Conservation (phyloP, 1,140 invertebrate species). For the Ceratina calcarata region DNA sequence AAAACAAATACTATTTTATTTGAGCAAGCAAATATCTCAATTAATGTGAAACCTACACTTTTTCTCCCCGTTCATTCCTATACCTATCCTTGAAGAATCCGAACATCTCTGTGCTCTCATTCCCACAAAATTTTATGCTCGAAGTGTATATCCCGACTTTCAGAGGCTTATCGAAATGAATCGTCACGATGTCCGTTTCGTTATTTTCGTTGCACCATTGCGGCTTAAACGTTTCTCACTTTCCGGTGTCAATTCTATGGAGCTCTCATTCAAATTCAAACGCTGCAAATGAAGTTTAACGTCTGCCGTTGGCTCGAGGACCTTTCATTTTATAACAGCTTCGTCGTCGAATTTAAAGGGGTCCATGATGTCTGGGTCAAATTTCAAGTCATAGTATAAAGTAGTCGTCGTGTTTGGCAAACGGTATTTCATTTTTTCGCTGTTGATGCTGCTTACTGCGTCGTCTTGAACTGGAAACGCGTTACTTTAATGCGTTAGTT, state of each 20-base stretch:
- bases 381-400: conserved; percentile 50
- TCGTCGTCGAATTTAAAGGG: conserved; percentile 64
- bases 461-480: background rate
- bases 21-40: no score
- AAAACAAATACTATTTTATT: no score
- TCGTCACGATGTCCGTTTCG: conserved; percentile 38
- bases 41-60: no score
- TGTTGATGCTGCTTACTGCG: background rate
- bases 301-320: conserved; percentile 41
- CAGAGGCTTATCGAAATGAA: conserved; percentile 41
- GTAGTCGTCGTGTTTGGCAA: conserved; percentile 48
- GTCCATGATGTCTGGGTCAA: conserved; percentile 55
- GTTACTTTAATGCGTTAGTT: background rate
- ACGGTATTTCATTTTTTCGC: conserved; percentile 21
- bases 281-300: no score
- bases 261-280: no score
- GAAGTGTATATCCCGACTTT: conserved; percentile 38
- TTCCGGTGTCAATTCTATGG: no score
- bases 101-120: conserved; percentile 42
- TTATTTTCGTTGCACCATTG: conserved; percentile 20
- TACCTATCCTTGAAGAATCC: conserved; percentile 67
- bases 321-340: conserved; percentile 44
- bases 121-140: conserved; percentile 58
- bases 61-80: conserved; percentile 39
- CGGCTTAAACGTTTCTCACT: background rate